These are phyloP conservation scores for Puma concolor DNA, from an alignment of 2,113 vertebrate genomes.

Conservation along the genomic window DNA sequence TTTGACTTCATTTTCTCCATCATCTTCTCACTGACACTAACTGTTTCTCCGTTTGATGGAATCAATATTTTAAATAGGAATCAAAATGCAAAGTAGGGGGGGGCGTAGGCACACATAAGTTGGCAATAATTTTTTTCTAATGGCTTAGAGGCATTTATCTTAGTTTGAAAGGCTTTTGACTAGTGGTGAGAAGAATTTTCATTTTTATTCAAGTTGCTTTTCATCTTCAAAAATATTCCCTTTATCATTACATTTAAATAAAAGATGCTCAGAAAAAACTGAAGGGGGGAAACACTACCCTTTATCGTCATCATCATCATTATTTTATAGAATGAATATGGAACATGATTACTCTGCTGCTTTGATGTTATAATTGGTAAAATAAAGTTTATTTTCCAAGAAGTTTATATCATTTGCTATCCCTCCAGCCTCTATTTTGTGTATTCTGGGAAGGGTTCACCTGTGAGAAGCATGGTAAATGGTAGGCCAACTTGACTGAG, in stretches of 20 bases:
- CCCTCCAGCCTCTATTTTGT: background rate
- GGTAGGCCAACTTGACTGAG: background rate
- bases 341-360: background rate
- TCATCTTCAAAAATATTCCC: constrained; percentile 41
- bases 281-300: background rate
- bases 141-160: constrained; percentile 64
- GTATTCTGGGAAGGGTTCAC: background rate
- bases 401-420: background rate
- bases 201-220: constrained; percentile 47
- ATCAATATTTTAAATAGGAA: constrained; percentile 84
- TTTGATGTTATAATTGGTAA: background rate
- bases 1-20: constrained; percentile 79
- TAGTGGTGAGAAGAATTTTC: constrained; percentile 39
- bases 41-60: constrained; percentile 76
- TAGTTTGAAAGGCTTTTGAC: constrained; percentile 72
- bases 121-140: constrained; percentile 75
- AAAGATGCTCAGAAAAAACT: background rate
- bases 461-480: background rate
- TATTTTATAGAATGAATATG: background rate
- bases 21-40: constrained; percentile 79
- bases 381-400: constrained; percentile 15
- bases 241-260: constrained; percentile 14
- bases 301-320: background rate
- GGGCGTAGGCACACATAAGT: constrained; percentile 71
- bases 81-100: constrained; percentile 72